Base-by-base conservation (phyloP, 2,888 invertebrate genomes). In the Acrobasis repandana region DNA sequence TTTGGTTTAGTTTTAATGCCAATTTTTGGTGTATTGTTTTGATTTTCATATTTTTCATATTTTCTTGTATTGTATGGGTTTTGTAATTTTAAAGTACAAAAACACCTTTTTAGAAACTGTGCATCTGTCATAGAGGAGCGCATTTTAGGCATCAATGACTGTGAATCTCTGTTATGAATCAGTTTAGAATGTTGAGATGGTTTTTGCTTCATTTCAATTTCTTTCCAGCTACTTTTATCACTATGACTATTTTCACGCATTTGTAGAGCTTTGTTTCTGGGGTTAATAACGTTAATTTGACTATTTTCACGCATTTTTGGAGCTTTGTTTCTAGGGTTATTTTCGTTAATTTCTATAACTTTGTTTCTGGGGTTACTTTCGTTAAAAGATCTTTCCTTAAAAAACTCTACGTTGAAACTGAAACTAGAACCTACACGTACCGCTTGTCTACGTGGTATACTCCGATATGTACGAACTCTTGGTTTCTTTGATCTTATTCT, bases 391-490 rank as follows among this genome's bases (percentile, higher is more conserved):
- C 6, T 8, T 6, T 67, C 61, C 60, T 72, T 72, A 46, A 61
- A 70, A 65, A 74, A 72, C 48, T 74, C 73, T 15, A 75, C 36
- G 62, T 68, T 68, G 20, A 75, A 67, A 65, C 67, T 70, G 15
- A 75, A 67, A 61, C 65, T 70, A 6, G 75, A 75, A 11, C 69
- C 69, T 34, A 67, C 63, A 33, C 63, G 61, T 11, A 69, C 67
- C 18, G 61, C 63, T 66, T 70, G 67, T 18, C 63, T 63, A 9
- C 18, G 18, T 50, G 60, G 16, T 11, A 11, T 67, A 62, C 18
- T 65, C 58, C 56, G 28, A 28, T 28, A 5, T 28, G 4, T 28
- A 6, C 2, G 4, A 50, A 52, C 28, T 46, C n/a, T n/a, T 50
- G 15, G 51, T 2, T 6, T 18, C 8, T 0, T 49, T 2, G 2